Evolutionary conservation across 2,797 vertebrate species (phyloP).

Genomic region (Tolypeutes matacus): DNA sequence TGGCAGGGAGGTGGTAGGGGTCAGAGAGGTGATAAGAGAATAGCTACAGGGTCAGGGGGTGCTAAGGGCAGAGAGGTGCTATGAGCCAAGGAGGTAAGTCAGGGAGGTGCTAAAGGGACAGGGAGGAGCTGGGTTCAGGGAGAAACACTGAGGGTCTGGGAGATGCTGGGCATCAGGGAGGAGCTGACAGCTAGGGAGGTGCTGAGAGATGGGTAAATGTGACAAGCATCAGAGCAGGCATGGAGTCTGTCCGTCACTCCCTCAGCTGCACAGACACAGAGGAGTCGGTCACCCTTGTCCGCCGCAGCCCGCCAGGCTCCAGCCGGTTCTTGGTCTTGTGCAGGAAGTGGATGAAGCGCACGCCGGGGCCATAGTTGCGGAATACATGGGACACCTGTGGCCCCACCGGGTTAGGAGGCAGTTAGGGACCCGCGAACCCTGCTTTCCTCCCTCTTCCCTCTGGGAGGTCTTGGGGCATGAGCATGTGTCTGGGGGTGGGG

Average conservation of each 20-base stretch:
- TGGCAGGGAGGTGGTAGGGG: not conserved
- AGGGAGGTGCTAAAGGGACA: not conserved
- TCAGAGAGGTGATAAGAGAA: not conserved
- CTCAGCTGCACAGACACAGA: conserved; percentile 87
- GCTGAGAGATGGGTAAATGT: no score
- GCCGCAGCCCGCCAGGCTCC: conserved; percentile 86
- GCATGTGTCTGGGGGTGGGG: not conserved
- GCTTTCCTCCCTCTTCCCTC: not conserved
- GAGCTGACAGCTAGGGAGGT: not conserved
- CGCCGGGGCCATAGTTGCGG: conserved; percentile 91
- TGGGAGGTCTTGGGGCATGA: not conserved
- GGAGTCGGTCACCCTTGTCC: conserved; percentile 90
- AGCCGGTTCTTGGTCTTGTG: conserved; percentile 89
- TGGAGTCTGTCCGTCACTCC: conserved; percentile 58
- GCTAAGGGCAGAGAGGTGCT: not conserved
- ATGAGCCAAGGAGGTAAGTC: not conserved
- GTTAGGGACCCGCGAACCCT: rapidly evolving
- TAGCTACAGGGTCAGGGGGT: not conserved
- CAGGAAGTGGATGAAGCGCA: conserved; percentile 89
- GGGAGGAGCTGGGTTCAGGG: not conserved
- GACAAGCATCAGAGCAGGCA: not conserved
- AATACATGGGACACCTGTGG: conserved; percentile 93
- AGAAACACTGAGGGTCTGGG: no score
- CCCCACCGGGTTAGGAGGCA: not conserved
- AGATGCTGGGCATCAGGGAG: no score